Conservation (phyloP, 2,113 vertebrate genomes). For the Ceratotherium simum region DNA sequence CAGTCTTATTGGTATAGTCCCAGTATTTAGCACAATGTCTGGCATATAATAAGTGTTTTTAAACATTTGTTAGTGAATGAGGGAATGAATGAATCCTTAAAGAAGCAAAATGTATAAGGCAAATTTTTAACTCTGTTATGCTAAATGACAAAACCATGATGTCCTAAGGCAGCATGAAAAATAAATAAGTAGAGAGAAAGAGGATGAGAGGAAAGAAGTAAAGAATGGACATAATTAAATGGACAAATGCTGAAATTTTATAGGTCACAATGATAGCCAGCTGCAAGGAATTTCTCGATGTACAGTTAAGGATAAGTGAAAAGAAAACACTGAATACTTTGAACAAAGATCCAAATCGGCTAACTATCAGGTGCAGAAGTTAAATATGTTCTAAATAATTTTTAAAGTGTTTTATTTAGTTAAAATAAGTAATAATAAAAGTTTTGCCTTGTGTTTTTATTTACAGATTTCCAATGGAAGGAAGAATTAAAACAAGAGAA, state of each 20-base stretch:
- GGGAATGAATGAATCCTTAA: constrained; percentile 27
- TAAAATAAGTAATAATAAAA: constrained; percentile 62
- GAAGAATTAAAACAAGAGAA: constrained; percentile 97
- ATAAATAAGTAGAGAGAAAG: constrained; percentile 48
- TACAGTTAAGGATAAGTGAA: constrained; percentile 95
- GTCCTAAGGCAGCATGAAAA: constrained; percentile 3
- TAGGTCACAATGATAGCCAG: constrained; percentile 93
- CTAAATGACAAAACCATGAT: constrained; percentile 14
- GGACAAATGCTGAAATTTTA: constrained; percentile 64
- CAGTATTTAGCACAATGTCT: not conserved
- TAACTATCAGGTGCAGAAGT: constrained; percentile 93
- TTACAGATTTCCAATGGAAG: constrained; percentile 95
- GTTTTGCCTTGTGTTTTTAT: constrained; percentile 72
- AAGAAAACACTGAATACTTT: constrained; percentile 94
- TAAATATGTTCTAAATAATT: constrained; percentile 53
- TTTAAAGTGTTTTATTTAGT: constrained; percentile 61
- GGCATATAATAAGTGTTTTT: constrained; percentile 13
- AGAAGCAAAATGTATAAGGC: constrained; percentile 41
- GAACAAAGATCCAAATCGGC: constrained; percentile 95
- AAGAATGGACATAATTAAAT: constrained; percentile 54
- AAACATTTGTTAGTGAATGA: constrained; percentile 38
- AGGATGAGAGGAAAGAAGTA: constrained; percentile 9
- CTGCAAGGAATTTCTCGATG: constrained; percentile 93
- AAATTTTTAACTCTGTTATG: not conserved
- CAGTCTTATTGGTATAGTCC: not conserved